Evolutionary conservation across 2,888 invertebrate genomes (phyloP), one percentile per base, ranked within the genome.

Genomic region (Parnassius apollo): DNA sequence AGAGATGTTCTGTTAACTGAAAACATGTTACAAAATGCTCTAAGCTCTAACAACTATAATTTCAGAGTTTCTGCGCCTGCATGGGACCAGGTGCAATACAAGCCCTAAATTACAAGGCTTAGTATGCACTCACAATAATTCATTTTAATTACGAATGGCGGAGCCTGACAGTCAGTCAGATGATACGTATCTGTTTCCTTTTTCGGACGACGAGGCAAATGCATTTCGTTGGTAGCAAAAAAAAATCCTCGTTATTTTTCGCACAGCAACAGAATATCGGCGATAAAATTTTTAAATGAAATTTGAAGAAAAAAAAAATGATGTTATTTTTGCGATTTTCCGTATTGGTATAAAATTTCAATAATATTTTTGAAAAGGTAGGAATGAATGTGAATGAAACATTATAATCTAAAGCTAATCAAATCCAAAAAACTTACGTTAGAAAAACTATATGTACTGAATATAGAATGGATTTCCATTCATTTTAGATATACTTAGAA

Each of bases 91-190:
- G 44, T 61, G 55, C 50, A 18, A 57, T 46, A n/a, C n/a, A 25
- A 25, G 42, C 42, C 22, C 48, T 46, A 57, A 52, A 62, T 57
- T 57, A 51, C 52, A 22, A 44, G 25, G 42, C 2, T 50, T 45
- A 44, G 48, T 46, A 48, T 52, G 57, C 57, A 57, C 62, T 57
- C 57, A 53, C 53, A 62, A 61, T 62, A 53, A 35, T 35, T 35
- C 42, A 12, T 62, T 62, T 62, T 62, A 53, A 62, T 62, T 62
- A 62, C 42, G 48, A 8, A 2, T 48, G 52, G 42, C 53, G 57
- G 11, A 9, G 55, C 49, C 55, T 42, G 61, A 42, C 61, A 45
- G 22, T 42, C 53, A 46, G 53, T 42, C 52, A 57, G 61, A 46
- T 61, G 25, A 61, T 61, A 46, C 46, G 13, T 42, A 46, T 44